Base-by-base conservation (phyloP, 1,140 invertebrate genomes). In the Sminthurinus signatus region DNA sequence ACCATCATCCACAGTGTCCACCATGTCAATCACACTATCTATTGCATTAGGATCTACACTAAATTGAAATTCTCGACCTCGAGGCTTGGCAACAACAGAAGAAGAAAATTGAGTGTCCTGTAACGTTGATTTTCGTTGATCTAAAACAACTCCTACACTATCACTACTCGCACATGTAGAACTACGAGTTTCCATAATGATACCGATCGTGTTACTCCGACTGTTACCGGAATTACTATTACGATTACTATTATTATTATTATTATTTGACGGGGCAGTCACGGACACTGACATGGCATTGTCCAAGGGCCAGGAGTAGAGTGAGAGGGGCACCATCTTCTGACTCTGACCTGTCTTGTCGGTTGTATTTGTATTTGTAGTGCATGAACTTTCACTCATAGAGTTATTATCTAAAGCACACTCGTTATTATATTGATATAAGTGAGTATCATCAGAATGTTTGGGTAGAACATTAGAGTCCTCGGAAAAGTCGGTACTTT, bases 321-420 rank as follows among this genome's bases (percentile, higher is more conserved):
- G 21, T 5, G 50, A 52, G 10, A 52, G 54, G 31, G 54, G 54
- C 3, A 56, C 29, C 54, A 56, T 52, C 27, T 52, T 52, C 23
- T 29, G 3, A 12, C 27, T 25, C 8, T 4, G 19, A n/a, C 5
- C 8, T 4, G 5, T 46, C 10, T 46, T n/a, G 4, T 5, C 21
- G 44, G 44, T 19, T 14, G 15, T 46, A 8, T 46, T 10, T n/a
- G n/a, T n/a, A n/a, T n/a, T n/a, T n/a, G n/a, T n/a, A n/a, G n/a
- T n/a, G n/a, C n/a, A n/a, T n/a, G n/a, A n/a, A n/a, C n/a, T n/a
- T n/a, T n/a, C n/a, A n/a, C n/a, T n/a, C n/a, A n/a, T n/a, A n/a
- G n/a, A n/a, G n/a, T n/a, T n/a, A 28, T 29, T 52, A 10, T 23
- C 50, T 25, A 8, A 14, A 5, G 10, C 50, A 2, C 8, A 14